Percentiles rank a stretch among this genome's conserved stretches.
Evolutionary conservation across 2,797 vertebrate genomes (phyloP).

Genomic region (Rousettus madagascariensis): DNA sequence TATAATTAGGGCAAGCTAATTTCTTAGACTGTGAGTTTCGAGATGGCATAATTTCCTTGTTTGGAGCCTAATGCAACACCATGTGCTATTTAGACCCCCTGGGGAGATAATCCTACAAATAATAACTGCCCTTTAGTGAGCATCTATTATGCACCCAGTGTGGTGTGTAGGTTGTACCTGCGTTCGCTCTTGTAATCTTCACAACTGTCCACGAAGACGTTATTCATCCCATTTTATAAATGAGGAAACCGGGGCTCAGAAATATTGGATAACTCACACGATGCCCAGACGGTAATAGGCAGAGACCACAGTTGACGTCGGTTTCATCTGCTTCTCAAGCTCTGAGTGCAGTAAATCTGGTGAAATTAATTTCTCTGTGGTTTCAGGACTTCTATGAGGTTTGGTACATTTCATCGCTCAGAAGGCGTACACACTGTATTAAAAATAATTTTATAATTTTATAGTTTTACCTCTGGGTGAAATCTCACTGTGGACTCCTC

Average conservation of each 20-base stretch:
- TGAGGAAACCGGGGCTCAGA: not conserved
- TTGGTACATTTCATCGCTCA: not conserved
- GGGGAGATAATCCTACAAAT: not conserved
- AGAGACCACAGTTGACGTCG: not conserved
- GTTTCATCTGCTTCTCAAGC: not conserved
- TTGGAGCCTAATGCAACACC: not conserved
- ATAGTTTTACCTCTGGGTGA: not conserved
- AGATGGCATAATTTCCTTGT: not conserved
- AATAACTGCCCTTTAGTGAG: not conserved
- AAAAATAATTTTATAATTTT: constrained; percentile 16
- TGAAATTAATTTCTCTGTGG: not conserved
- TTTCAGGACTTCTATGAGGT: not conserved
- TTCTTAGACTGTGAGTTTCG: not conserved
- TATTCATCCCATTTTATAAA: not conserved
- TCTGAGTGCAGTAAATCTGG: not conserved
- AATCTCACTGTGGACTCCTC: not conserved
- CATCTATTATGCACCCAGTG: accelerated
- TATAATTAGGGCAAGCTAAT: not conserved
- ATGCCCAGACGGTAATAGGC: not conserved
- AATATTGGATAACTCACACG: not conserved
- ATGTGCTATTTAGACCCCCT: not conserved
- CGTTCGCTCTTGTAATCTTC: not conserved
- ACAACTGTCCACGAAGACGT: not conserved
- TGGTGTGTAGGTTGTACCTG: not conserved
- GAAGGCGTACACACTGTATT: not conserved